Percentiles rank a stretch among this genome's conserved stretches.
Conservation (phyloP, 2,888 invertebrate species). For the Linnaemya tessellans region DNA sequence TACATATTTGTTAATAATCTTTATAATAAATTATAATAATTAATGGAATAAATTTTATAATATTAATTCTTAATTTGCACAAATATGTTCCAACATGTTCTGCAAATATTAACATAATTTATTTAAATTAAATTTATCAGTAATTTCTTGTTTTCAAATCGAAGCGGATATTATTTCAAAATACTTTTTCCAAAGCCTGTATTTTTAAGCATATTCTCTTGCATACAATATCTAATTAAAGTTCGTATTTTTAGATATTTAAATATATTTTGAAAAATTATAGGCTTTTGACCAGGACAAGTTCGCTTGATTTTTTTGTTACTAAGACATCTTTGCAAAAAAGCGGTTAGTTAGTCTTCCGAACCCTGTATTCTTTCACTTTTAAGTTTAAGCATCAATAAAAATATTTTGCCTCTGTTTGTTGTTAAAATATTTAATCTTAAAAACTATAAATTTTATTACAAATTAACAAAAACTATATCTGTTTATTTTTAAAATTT, state of each 20-base stretch:
- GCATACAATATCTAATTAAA: not conserved
- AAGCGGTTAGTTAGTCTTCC: not conserved
- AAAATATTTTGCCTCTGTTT: not conserved
- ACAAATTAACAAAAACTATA: conserved; percentile 57
- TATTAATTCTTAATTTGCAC: too few species aligned
- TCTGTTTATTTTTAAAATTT: conserved; percentile 28
- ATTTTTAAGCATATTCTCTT: not conserved
- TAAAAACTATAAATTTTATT: too few species aligned
- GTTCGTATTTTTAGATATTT: not conserved
- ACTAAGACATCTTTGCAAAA: not conserved
- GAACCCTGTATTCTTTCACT: not conserved
- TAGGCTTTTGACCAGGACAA: not conserved
- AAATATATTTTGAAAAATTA: not conserved
- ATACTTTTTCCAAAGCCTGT: conserved; percentile 41
- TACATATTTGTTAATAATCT: too few species aligned
- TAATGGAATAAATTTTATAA: not conserved
- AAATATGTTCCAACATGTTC: too few species aligned
- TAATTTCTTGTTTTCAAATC: not conserved
- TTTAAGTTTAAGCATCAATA: not conserved
- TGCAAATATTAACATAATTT: not conserved
- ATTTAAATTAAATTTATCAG: not conserved
- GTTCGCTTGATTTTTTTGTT: too few species aligned
- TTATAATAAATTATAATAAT: not conserved
- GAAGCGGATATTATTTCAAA: not conserved
- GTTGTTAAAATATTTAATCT: not conserved